Evolutionary conservation across 2,113 vertebrate genomes (phyloP).

Genomic region (Meles meles): DNA sequence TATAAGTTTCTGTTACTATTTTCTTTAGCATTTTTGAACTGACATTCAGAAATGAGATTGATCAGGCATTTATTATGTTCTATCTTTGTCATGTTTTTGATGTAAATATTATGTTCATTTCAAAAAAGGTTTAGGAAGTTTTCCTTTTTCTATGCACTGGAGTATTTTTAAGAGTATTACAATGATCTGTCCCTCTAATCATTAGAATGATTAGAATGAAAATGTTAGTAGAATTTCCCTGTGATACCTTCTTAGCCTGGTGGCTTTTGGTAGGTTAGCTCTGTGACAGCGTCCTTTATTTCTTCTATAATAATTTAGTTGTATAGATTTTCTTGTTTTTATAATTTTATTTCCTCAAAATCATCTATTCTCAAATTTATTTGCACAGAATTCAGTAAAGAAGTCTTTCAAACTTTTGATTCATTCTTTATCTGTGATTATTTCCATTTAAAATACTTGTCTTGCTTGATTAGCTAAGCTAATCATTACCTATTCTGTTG

Average conservation of each 20-base stretch:
- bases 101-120: neutral
- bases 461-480: neutral
- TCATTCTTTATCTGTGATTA: neutral
- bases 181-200: neutral
- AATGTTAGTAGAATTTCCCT: neutral
- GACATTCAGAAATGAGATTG: neutral
- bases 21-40: neutral
- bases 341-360: constrained; percentile 18
- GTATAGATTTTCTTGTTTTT: neutral
- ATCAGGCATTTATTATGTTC: neutral
- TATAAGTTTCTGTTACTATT: neutral
- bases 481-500: neutral
- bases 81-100: neutral
- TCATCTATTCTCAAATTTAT: neutral
- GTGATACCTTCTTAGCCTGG: neutral
- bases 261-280: neutral
- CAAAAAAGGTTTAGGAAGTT: neutral
- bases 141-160: neutral
- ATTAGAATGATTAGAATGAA: neutral
- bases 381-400: neutral
- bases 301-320: neutral
- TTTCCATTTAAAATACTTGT: neutral
- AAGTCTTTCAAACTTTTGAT: neutral
- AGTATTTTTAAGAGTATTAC: neutral
- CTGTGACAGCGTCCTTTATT: neutral